These are phyloP conservation scores for Dendrophyllia cribrosa DNA, from an alignment of 64 coral and sea anemone genomes.

Conservation along the genomic window DNA sequence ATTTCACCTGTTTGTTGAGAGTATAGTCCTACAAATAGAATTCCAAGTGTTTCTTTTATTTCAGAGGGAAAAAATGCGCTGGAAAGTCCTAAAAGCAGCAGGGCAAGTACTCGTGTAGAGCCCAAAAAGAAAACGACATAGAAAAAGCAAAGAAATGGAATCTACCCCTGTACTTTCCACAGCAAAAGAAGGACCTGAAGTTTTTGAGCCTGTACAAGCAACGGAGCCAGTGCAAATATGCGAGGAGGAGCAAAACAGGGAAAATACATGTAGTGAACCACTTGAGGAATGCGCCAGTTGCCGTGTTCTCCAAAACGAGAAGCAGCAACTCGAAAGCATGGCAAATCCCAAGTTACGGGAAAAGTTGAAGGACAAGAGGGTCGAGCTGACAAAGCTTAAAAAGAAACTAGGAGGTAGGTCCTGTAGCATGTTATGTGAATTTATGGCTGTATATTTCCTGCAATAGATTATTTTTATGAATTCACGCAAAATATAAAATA, in stretches of 20 bases:
- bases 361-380: neutral
- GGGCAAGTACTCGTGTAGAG: neutral
- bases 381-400: neutral
- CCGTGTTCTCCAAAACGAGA: conserved; percentile 1
- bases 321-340: conserved; percentile 1
- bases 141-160: neutral
- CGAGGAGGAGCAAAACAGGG: neutral
- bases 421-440: too few species aligned
- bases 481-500: too few species aligned
- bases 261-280: neutral
- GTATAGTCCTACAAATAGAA: conserved; percentile 8
- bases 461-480: too few species aligned
- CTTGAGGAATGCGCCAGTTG: neutral
- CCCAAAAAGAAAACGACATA: neutral
- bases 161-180: neutral
- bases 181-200: neutral
- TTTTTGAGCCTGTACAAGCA: neutral
- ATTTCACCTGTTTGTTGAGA: neutral
- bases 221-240: neutral
- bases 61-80: neutral
- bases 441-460: too few species aligned
- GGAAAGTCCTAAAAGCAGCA: neutral
- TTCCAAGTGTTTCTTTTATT: neutral
- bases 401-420: conserved; percentile 12
- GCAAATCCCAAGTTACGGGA: neutral